phyloP scores from a whole-genome alignment of 1,140 invertebrate species.

The Phenacoccus solenopsis region DNA sequence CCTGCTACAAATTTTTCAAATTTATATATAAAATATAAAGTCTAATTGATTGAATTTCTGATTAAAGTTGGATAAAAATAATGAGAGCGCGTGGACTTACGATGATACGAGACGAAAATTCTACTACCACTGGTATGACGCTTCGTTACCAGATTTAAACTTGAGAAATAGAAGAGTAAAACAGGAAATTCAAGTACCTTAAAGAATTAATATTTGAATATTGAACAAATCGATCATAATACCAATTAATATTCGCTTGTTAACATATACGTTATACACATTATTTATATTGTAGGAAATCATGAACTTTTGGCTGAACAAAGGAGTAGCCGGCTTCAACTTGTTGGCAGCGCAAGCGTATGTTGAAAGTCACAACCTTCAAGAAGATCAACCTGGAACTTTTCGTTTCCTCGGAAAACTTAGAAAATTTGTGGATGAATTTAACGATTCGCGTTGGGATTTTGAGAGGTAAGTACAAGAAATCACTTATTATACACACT shows the following conservation, averaged over 20 bases:
- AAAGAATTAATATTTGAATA: no score
- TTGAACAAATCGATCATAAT: no score
- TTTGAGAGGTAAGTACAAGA: neutral
- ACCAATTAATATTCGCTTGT: no score
- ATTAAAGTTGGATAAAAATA: no score
- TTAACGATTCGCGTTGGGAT: slow-evolving; percentile 26
- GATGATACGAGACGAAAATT: slow-evolving; percentile 50
- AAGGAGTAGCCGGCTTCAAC: slow-evolving; percentile 55
- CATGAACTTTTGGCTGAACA: slow-evolving; percentile 47
- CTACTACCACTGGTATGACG: slow-evolving; percentile 65
- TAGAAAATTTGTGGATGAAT: slow-evolving; percentile 47
- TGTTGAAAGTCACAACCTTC: slow-evolving; percentile 30
- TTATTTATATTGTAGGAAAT: slow-evolving; percentile 31
- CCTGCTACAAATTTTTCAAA: no score
- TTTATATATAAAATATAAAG: no score
- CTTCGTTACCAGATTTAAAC: slow-evolving; percentile 63
- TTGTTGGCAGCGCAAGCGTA: slow-evolving; percentile 43
- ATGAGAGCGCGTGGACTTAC: slow-evolving; percentile 60
- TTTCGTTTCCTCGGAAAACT: no score
- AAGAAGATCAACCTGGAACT: slow-evolving; percentile 30
- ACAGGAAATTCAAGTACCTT: slow-evolving; percentile 45
- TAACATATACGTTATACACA: no score
- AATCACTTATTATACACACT: no score
- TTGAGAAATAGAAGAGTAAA: slow-evolving; percentile 46
- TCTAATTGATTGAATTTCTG: no score